Conservation (phyloP, 2,113 vertebrate species). For the Picathartes gymnocephalus region DNA sequence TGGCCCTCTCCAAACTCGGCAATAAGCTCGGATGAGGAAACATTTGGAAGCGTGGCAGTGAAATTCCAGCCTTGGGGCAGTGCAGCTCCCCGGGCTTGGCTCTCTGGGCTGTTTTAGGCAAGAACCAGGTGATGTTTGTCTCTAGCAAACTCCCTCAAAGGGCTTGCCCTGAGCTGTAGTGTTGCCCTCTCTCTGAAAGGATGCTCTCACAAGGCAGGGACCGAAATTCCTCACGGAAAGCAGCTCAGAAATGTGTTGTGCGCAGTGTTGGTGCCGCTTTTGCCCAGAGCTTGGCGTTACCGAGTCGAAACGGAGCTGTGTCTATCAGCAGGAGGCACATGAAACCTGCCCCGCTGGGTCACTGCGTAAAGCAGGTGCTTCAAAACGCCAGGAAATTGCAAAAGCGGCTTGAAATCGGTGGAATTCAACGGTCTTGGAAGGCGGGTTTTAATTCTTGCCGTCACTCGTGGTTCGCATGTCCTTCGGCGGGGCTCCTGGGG, state of each 20-base stretch:
- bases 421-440: not conserved
- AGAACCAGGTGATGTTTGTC: not conserved
- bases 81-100: not conserved
- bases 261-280: not conserved
- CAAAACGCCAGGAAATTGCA: not conserved
- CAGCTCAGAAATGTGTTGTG: not conserved
- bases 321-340: not conserved
- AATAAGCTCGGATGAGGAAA: not conserved
- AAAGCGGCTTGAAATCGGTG: not conserved
- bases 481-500: not conserved
- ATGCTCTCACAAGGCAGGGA: not conserved
- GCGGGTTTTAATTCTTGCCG: not conserved
- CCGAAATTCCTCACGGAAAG: not conserved
- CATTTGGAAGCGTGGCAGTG: not conserved
- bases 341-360: not conserved
- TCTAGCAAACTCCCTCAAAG: not conserved
- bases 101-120: not conserved
- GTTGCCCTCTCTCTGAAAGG: not conserved
- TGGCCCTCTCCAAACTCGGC: not conserved
- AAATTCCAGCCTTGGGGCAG: not conserved
- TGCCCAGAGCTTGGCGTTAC: not conserved
- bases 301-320: not conserved
- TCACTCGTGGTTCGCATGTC: not conserved
- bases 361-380: not conserved
- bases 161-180: not conserved